phyloP scores from a whole-genome alignment of 2,888 invertebrate species.

The Diploptera punctata region DNA sequence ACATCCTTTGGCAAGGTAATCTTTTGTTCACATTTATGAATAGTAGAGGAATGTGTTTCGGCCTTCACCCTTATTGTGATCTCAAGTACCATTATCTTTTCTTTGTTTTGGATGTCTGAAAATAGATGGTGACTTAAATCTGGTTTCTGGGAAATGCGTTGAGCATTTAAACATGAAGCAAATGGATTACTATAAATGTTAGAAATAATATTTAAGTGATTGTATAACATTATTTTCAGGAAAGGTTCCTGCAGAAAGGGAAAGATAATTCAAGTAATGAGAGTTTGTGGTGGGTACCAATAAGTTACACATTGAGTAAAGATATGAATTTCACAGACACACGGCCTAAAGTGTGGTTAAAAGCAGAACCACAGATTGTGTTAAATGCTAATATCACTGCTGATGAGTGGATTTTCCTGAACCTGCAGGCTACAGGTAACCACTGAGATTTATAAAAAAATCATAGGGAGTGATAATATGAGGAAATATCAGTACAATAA shows the following conservation, averaged over 20 bases:
- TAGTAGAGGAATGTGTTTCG: too few species aligned
- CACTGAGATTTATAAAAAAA: not conserved
- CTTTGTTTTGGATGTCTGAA: too few species aligned
- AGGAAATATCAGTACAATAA: not conserved
- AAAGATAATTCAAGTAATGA: not conserved
- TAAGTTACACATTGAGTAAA: constrained; percentile 49
- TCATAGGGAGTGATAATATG: not conserved
- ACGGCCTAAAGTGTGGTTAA: constrained; percentile 71
- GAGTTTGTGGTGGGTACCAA: not conserved
- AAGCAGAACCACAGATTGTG: constrained; percentile 50
- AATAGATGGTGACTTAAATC: too few species aligned
- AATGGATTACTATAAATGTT: too few species aligned
- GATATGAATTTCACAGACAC: constrained; percentile 65
- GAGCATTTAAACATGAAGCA: too few species aligned
- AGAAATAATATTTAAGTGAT: too few species aligned
- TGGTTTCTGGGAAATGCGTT: too few species aligned
- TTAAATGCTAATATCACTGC: constrained; percentile 55
- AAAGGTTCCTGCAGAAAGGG: constrained; percentile 22
- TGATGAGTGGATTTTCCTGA: constrained; percentile 73
- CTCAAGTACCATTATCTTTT: too few species aligned
- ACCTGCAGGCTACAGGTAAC: constrained; percentile 74
- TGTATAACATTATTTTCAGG: constrained; percentile 7
- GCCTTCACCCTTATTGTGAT: too few species aligned
- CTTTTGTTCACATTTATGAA: too few species aligned
- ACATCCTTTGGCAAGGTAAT: too few species aligned